Percentiles rank a stretch among this genome's conserved stretches.
These are phyloP conservation scores for Gandaritis pyraliata DNA, from an alignment of 2,888 invertebrate species.

Conservation along the genomic window DNA sequence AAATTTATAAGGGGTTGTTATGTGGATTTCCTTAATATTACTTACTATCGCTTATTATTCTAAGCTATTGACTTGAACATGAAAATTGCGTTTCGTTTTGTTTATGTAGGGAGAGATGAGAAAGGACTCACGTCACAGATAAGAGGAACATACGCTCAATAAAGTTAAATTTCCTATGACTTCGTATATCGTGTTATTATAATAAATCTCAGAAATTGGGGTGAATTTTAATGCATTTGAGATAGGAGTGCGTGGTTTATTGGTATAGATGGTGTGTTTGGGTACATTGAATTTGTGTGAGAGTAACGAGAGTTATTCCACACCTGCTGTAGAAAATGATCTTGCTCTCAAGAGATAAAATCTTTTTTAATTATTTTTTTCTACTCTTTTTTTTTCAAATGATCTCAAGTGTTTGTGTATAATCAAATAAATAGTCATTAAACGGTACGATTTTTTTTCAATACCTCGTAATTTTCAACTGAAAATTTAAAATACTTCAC, in stretches of 20 bases:
- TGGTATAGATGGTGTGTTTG: constrained; percentile 7
- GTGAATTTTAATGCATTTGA: constrained; percentile 63
- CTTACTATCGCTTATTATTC: constrained; percentile 83
- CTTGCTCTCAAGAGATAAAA: too few relatives aligned
- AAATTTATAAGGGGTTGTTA: constrained; percentile 58
- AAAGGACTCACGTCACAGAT: constrained; percentile 67
- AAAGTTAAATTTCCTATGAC: constrained; percentile 61
- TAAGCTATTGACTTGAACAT: constrained; percentile 82
- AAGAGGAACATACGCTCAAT: constrained; percentile 63
- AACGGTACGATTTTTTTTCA: too few relatives aligned
- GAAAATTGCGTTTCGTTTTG: constrained; percentile 81
- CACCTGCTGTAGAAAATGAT: too few relatives aligned
- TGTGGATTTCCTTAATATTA: constrained; percentile 78
- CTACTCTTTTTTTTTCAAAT: too few relatives aligned
- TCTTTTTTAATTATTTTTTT: too few relatives aligned
- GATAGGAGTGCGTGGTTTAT: constrained; percentile 46
- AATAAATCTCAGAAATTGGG: constrained; percentile 67
- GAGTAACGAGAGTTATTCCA: not conserved
- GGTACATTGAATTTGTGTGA: constrained; percentile 6
- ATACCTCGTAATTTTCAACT: not conserved
- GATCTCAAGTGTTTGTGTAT: too few relatives aligned
- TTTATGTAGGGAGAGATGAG: constrained; percentile 69
- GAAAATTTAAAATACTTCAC: not conserved
- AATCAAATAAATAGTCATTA: too few relatives aligned
- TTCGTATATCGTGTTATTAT: constrained; percentile 62